Evolutionary conservation across 2,888 invertebrate genomes (phyloP), one percentile per base, ranked within the genome.

Genomic region (Pegoplata infirma): DNA sequence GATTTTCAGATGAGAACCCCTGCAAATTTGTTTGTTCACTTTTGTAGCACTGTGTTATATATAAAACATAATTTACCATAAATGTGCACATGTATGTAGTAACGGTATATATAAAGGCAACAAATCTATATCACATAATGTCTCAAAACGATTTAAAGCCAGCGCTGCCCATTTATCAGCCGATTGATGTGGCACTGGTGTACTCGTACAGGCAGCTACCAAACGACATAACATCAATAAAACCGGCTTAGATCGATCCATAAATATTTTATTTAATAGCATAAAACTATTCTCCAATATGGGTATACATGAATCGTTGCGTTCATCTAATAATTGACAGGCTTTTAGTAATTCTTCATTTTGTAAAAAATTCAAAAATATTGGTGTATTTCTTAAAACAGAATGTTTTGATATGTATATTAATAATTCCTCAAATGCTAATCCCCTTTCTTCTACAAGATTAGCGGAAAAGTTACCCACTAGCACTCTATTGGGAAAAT

Each of bases 401-500:
- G 91, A 90, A 66, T 92, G 91, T 81, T 86, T 89, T 0, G 91
- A 90, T 80, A 94, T 89, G 82, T 92, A 89, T 64, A 91, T 90
- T 28, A 94, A 85, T 32, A 95, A 88, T 59, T 89, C 88, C 85
- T 94, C 93, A 89, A 95, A 95, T 16, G 92, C 92, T 0, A 90
- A 88, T 86, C 93, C 93, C 82, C 95, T 90, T 44, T 91, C 90
- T 3, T 92, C 91, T 84, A 94, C 94, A 58, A 94, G 87, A 81
- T 91, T 92, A 12, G 92, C 91, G 61, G 93, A 93, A 85, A 94
- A 95, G 86, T 95, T 95, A 1, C 94, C 94, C 81, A 93, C 88
- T 4, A 94, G 85, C 81, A 92, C 92, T 90, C 94, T 94, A 86
- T 92, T 92, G 8, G 94, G 94, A 87, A 94, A 94, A 59, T 90